Base-by-base conservation (phyloP, 1,140 invertebrate genomes). In the Brachionus rotundiformis region DNA sequence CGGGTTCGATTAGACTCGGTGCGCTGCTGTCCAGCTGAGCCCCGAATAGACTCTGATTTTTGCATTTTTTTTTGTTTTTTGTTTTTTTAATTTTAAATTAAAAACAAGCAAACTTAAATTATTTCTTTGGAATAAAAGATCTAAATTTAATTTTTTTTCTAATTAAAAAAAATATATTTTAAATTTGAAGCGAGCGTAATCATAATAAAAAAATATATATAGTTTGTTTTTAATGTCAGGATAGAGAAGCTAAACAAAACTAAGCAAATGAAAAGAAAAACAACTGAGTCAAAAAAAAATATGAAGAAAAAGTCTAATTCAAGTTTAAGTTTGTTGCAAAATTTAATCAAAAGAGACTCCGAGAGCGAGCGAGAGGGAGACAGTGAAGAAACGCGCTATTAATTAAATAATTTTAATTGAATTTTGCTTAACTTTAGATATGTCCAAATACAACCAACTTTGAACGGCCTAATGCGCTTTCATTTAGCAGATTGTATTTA, bases 141-240 rank as follows among this genome's bases (percentile, higher is more conserved):
- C 63, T 31, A 65, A 31, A 65, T 29, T 16, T 33, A 68, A 39
- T 16, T 33, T 49, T 49, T 49, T 49, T 49, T 49, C 0, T 49
- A 49, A 49, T 49, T 49, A 49, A 49, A 49, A 49, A 68, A 68
- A 23, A 33, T 11, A 63, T 3, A 13, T 13, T 16, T 2, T 23
- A 59, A 68, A 68, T 29, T 68, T 39, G 29, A 68, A 33, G 29
- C 63, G 36, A 68, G 36, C 25, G 47, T 27, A 49, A 76, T 19
- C 41, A 47, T 11, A 8, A 54, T 13, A 49, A 80, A 54, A 61
- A 44, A 49, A 33, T 16, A 80, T 31, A 54, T 31, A 39, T 59
- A 54, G 49, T 80, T 80, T 80, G 76, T 59, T 80, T 80, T 49
- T 80, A 33, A 54, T 49, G 44, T 61, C 49, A 61, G 47, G 54